phyloP scores from a whole-genome alignment of 2,113 vertebrate genomes.

The Aptenodytes patagonicus region DNA sequence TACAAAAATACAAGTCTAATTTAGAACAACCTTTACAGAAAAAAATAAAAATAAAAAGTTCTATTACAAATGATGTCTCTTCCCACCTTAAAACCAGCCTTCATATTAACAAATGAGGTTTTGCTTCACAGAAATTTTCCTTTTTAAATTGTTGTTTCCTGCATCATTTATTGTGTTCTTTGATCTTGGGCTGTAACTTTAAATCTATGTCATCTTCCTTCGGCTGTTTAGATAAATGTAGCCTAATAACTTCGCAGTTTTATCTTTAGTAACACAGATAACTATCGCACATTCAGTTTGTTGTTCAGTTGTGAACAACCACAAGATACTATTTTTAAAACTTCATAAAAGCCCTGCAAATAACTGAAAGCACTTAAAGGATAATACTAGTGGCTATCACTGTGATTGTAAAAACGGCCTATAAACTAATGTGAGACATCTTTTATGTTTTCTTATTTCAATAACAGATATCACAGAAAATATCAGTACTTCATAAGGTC shows the following conservation, averaged over 20 bases:
- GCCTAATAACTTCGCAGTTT: conserved; percentile 70
- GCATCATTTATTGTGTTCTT: conserved; percentile 72
- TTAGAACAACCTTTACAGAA: background rate
- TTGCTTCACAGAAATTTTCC: conserved; percentile 56
- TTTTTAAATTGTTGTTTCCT: conserved; percentile 69
- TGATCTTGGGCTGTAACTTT: conserved; percentile 69
- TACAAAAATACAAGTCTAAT: background rate
- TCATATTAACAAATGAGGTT: conserved; percentile 66
- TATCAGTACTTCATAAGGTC: background rate
- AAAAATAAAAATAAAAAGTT: background rate
- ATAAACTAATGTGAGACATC: background rate
- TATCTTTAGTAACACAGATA: conserved; percentile 72
- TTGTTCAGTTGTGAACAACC: conserved; percentile 57
- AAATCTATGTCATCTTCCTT: conserved; percentile 66
- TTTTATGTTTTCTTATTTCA: background rate
- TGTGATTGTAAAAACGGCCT: background rate
- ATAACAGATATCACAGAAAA: background rate
- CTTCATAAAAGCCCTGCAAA: conserved; percentile 55
- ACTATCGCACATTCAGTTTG: conserved; percentile 62
- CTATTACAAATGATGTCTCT: background rate
- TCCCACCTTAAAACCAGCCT: background rate
- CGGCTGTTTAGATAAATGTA: conserved; percentile 66
- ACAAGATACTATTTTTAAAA: conserved; percentile 56
- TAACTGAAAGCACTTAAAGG: conserved; percentile 14
- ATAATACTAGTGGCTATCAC: conserved; percentile 12